A percentile compares a stretch with the other conserved stretches of the same genome.
Evolutionary conservation across 2,888 invertebrate genomes (phyloP).

Genomic region (Tryphoninae sp.): DNA sequence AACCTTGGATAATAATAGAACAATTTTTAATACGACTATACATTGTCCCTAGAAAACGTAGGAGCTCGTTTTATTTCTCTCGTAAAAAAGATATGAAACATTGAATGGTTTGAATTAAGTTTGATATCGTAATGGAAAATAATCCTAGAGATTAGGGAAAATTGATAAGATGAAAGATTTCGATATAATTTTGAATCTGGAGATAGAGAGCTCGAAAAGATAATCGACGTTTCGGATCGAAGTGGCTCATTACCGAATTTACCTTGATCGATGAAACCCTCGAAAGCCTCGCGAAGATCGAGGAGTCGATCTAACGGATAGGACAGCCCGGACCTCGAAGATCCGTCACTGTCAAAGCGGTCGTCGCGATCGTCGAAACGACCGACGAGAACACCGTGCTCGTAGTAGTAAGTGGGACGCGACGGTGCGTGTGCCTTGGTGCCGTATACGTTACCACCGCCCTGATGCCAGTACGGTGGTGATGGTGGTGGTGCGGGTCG

Average conservation of each 20-base stretch:
- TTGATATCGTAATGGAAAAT: neutral
- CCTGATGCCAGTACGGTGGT: conserved; percentile 65
- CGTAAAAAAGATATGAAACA: neutral
- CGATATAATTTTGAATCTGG: too few relatives aligned
- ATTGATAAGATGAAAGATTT: conserved; percentile 74
- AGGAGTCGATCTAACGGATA: conserved; percentile 84
- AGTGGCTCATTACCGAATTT: conserved; percentile 76
- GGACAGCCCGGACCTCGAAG: conserved; percentile 69
- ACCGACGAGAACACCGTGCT: conserved; percentile 82
- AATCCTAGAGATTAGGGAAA: conserved; percentile 25
- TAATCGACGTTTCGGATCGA: too few relatives aligned
- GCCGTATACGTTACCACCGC: conserved; percentile 53
- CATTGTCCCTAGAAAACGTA: too few relatives aligned
- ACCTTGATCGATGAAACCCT: conserved; percentile 86
- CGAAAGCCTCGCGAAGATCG: conserved; percentile 85
- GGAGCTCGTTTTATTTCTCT: too few relatives aligned
- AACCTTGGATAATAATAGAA: neutral
- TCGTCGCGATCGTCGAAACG: conserved; percentile 82
- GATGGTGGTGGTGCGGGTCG: conserved; percentile 65
- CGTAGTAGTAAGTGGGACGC: conserved; percentile 80
- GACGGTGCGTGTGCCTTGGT: conserved; percentile 79
- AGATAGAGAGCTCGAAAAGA: too few relatives aligned
- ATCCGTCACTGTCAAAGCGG: conserved; percentile 66
- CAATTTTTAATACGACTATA: too few relatives aligned
- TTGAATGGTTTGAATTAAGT: neutral